phyloP scores from a whole-genome alignment of 2,888 invertebrate species.

The Aquatica leii region DNA sequence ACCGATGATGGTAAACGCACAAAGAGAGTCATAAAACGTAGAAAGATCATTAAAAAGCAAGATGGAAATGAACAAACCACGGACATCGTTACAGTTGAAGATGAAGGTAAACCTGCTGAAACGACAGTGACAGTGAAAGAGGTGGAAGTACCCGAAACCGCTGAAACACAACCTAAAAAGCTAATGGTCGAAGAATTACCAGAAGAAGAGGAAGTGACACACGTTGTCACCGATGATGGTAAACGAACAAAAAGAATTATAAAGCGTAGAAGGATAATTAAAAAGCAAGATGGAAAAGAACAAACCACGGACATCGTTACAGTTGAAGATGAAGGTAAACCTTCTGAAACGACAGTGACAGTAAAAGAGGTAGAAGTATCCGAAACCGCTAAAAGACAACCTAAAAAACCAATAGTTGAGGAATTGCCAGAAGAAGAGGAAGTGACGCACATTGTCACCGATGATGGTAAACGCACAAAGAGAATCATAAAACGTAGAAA shows the following conservation, averaged over 20 bases:
- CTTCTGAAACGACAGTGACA: neutral
- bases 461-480: neutral
- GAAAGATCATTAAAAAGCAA: neutral
- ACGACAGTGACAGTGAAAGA: neutral
- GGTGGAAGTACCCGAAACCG: neutral
- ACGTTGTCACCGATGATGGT: neutral
- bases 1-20: neutral
- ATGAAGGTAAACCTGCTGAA: neutral
- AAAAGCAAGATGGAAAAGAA: neutral
- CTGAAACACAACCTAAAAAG: too few relatives aligned
- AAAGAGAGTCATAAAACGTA: neutral
- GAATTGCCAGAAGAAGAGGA: neutral
- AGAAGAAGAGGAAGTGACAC: neutral
- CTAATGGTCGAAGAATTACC: neutral
- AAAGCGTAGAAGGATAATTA: neutral
- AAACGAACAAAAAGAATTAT: neutral
- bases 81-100: neutral
- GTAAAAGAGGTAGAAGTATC: neutral
- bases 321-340: conserved; percentile 1
- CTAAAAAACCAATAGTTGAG: neutral
- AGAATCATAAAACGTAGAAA: neutral
- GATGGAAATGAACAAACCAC: neutral
- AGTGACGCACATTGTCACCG: neutral
- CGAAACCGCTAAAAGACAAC: neutral
- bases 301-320: neutral